Conservation (phyloP, 2,113 vertebrate species). For the Labrus mixtus region DNA sequence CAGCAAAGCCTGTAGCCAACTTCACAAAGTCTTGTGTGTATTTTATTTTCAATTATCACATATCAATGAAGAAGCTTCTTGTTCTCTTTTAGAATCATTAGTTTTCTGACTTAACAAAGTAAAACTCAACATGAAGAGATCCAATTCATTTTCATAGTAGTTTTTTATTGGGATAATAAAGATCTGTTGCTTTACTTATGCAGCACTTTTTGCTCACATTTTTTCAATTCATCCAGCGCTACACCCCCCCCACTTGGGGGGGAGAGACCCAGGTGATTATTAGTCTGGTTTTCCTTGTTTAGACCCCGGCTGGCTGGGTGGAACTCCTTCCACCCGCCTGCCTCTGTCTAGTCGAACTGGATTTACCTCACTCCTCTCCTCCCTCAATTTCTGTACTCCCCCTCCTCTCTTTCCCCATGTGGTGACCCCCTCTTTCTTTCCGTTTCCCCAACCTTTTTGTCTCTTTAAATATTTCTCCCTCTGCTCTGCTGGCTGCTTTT, state of each 20-base stretch:
- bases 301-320: constrained; percentile 69
- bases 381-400: constrained; percentile 15
- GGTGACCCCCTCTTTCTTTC: constrained; percentile 27
- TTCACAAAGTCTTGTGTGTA: not conserved
- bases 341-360: constrained; percentile 83
- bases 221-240: constrained; percentile 18
- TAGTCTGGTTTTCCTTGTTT: constrained; percentile 84
- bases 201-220: constrained; percentile 31
- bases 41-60: no score
- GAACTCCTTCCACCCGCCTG: constrained; percentile 85
- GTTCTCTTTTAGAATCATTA: not conserved
- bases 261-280: constrained; percentile 79
- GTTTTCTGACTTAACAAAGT: not conserved
- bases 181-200: constrained; percentile 1
- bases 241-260: constrained; percentile 16
- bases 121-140: not conserved
- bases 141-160: not conserved
- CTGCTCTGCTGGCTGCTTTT: constrained; percentile 65
- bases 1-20: not conserved
- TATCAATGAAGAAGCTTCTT: not conserved
- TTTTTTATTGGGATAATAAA: not conserved
- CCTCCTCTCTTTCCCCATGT: constrained; percentile 43
- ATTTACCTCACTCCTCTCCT: constrained; percentile 64
- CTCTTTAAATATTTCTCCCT: constrained; percentile 59
- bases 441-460: constrained; percentile 38